Percentiles rank a stretch among this genome's conserved stretches.
Conservation (phyloP, 2,113 vertebrate genomes). For the Heterochromis multidens region DNA sequence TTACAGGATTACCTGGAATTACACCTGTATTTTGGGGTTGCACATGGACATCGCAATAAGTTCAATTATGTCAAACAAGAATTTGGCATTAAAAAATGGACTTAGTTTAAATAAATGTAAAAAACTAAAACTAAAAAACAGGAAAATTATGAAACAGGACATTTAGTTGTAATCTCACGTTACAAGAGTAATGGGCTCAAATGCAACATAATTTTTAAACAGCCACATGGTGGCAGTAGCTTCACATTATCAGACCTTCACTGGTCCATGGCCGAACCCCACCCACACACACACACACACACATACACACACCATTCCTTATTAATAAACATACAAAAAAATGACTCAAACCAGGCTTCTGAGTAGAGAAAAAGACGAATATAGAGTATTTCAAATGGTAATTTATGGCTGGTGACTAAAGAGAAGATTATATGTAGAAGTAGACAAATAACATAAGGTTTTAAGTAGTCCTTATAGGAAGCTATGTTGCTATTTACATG, state of each 20-base stretch:
- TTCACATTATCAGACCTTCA: background rate
- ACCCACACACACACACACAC: no score
- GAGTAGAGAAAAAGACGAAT: background rate
- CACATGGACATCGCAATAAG: background rate
- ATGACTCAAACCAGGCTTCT: background rate
- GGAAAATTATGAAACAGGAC: background rate
- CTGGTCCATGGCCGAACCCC: background rate
- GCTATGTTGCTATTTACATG: background rate
- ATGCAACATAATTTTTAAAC: background rate
- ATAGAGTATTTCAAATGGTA: background rate
- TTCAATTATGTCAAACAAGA: background rate
- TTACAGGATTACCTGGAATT: no score
- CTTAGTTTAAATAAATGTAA: no score
- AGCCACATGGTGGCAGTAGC: constrained; percentile 18
- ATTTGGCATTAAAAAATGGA: background rate
- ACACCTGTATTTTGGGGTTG: background rate
- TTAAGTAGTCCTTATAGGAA: background rate
- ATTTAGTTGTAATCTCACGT: background rate
- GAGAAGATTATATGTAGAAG: background rate
- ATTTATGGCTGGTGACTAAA: background rate
- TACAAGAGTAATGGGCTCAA: background rate
- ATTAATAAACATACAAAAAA: background rate
- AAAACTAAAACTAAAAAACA: background rate
- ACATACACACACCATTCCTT: background rate
- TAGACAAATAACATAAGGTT: background rate